Percentiles rank a stretch among this genome's conserved stretches.
Evolutionary conservation across 2,888 invertebrate genomes (phyloP).

Genomic region (Pasiphila rectangulata): DNA sequence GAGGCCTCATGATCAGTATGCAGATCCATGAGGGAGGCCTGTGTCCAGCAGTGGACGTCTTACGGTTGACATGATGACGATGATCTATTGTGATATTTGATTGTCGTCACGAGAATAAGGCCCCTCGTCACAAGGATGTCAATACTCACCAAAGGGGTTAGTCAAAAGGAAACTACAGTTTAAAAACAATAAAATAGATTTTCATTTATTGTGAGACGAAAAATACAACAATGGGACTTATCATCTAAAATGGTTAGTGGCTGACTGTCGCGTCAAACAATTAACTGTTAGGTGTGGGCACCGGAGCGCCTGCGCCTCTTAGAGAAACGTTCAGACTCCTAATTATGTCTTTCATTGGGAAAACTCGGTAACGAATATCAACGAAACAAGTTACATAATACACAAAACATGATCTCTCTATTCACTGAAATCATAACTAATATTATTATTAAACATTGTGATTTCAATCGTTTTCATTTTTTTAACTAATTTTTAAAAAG

Average conservation of each 20-base stretch:
- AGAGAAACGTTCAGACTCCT: slow-evolving; percentile 56
- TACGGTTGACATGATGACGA: too few species aligned
- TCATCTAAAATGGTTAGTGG: slow-evolving; percentile 80
- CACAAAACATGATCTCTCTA: slow-evolving; percentile 74
- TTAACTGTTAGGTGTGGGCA: slow-evolving; percentile 52
- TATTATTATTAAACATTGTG: slow-evolving; percentile 71
- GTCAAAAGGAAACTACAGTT: slow-evolving; percentile 66
- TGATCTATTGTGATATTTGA: too few species aligned
- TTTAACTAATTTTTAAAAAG: slow-evolving; percentile 77
- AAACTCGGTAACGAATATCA: slow-evolving; percentile 74
- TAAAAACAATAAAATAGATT: slow-evolving; percentile 82
- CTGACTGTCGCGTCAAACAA: slow-evolving; percentile 78
- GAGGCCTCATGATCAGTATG: too few species aligned
- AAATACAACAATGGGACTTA: slow-evolving; percentile 82
- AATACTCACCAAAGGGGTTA: slow-evolving; percentile 7
- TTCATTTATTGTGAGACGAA: slow-evolving; percentile 82
- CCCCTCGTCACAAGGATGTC: too few species aligned
- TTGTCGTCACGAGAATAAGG: too few species aligned
- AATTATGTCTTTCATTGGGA: slow-evolving; percentile 79
- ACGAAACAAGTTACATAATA: slow-evolving; percentile 66
- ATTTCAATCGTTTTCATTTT: slow-evolving; percentile 74
- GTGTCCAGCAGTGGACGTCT: too few species aligned
- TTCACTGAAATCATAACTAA: slow-evolving; percentile 76
- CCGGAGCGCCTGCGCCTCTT: slow-evolving; percentile 33
- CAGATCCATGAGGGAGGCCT: too few species aligned